Evolutionary conservation across 2,888 invertebrate genomes (phyloP), one percentile per base, ranked within the genome.

Genomic region (Meliscaeva auricollis): DNA sequence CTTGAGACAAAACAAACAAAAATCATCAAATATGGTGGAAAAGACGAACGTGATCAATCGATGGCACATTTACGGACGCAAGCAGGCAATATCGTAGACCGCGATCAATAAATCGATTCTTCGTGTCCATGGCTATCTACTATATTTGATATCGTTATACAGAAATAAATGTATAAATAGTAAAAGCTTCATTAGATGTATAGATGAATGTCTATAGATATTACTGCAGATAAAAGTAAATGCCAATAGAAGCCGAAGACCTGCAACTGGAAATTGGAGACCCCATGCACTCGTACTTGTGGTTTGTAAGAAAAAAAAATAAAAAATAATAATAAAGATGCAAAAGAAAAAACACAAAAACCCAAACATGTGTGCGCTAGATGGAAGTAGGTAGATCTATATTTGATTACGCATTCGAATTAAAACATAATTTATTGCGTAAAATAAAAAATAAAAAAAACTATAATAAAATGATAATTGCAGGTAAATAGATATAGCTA

Each of bases 21-120:
- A 41, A 70, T 58, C 60, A 66, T 75, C 78, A 69, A 79, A 83
- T 84, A 79, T 66, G 74, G 83, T 64, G 64, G 64, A 79, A 74
- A 74, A 58, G 15, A 50, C 15, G 44, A 79, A 66, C 74, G 79
- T 79, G 66, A 84, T 26, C 62, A 74, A 75, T 66, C 74, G 66
- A 66, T 79, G 52, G 70, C 35, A 30, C 79, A 84, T 75, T 75
- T 79, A 79, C 46, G 79, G 73, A 13, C 22, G 26, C 15, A 62
- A 44, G 20, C 15, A 20, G 15, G 15, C 50, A 73, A 66, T 41
- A 60, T 58, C 73, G 13, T 35, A 20, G 30, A 44, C 50, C 20
- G 41, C 22, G 26, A 64, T 56, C 35, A 72, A 64, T 64, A 64
- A 58, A 66, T 48, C 54, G 64, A 50, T 35, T 56, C 46, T 64